phyloP scores from a whole-genome alignment of 2,888 invertebrate genomes.

The Coelinius sp. region DNA sequence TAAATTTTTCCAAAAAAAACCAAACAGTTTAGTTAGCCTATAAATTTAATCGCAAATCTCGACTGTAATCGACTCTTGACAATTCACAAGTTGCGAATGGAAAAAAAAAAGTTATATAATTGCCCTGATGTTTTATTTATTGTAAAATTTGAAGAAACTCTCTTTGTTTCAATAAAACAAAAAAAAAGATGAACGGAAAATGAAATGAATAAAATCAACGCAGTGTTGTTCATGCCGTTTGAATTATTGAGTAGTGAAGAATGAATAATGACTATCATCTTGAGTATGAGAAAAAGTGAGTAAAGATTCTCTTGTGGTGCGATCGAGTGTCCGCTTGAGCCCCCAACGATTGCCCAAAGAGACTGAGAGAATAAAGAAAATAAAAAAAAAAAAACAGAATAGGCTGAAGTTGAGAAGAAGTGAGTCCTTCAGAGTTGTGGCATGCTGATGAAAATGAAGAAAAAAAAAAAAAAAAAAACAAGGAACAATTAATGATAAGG shows the following conservation, averaged over 20 bases:
- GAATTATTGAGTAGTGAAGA: not conserved
- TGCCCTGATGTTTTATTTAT: not conserved
- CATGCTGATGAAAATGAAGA: too few species aligned
- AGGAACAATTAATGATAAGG: too few species aligned
- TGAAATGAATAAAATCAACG: not conserved
- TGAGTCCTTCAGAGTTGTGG: too few species aligned
- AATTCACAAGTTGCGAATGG: conserved; percentile 26
- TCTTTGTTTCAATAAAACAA: not conserved
- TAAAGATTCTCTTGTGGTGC: conserved; percentile 11
- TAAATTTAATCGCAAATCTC: conserved; percentile 24
- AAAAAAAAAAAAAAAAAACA: too few species aligned
- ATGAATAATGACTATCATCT: conserved; percentile 30
- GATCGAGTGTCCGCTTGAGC: conserved; percentile 13
- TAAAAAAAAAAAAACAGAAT: not conserved
- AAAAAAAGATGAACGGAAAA: not conserved
- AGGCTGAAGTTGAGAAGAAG: too few species aligned
- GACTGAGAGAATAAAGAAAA: too few species aligned
- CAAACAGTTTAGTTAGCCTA: conserved; percentile 5
- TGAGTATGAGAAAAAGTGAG: conserved; percentile 39
- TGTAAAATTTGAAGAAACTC: not conserved
- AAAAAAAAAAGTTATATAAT: not conserved
- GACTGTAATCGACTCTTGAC: conserved; percentile 32
- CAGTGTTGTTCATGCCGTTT: conserved; percentile 18
- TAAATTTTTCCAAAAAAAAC: conserved; percentile 1
- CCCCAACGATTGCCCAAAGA: too few species aligned